Evolutionary conservation across 2,797 vertebrate genomes (phyloP).

Genomic region (Intellagama lesueurii): DNA sequence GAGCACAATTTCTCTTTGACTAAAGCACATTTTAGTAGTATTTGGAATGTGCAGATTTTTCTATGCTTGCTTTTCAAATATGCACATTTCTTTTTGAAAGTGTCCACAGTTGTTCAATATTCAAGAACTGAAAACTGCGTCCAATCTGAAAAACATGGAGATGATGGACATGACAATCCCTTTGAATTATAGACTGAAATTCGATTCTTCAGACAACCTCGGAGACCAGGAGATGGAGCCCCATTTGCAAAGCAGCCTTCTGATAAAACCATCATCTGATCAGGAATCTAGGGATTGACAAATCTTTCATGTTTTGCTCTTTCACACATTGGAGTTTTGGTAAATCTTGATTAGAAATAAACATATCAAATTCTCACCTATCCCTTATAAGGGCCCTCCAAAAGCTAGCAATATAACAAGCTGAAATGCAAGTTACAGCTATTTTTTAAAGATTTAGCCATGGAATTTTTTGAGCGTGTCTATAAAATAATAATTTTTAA

Average conservation of each 20-base stretch:
- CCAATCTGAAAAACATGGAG: neutral
- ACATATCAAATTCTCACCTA: neutral
- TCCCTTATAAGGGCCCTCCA: neutral
- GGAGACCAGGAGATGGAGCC: neutral
- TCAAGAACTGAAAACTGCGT: neutral
- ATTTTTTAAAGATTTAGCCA: constrained; percentile 28
- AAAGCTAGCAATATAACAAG: neutral
- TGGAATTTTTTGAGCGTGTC: neutral
- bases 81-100: neutral
- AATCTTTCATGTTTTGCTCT: too few species aligned
- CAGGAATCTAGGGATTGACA: neutral
- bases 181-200: neutral
- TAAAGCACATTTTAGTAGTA: neutral
- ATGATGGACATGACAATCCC: neutral
- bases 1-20: neutral
- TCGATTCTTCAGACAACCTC: neutral
- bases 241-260: neutral
- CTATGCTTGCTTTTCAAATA: too few species aligned
- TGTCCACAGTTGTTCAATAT: neutral
- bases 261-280: neutral
- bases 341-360: too few species aligned
- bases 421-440: neutral
- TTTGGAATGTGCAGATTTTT: neutral
- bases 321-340: too few species aligned
- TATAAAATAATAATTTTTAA: neutral